Conservation (phyloP, 2,797 vertebrate genomes). For the Rhinichthys osculus region DNA sequence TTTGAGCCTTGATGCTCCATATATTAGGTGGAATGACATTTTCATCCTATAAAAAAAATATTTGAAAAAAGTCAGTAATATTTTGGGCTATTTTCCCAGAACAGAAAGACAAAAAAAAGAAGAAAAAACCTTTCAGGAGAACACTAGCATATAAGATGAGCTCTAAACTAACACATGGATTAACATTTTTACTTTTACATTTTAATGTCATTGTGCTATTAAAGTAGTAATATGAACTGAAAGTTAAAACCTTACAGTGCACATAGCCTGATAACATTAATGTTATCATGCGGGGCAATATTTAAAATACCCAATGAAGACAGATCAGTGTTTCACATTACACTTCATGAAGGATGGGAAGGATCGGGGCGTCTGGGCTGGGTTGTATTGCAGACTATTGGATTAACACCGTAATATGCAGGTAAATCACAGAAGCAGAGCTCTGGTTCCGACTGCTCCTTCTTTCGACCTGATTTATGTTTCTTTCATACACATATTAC, state of each 20-base stretch:
- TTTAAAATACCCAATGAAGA: not conserved
- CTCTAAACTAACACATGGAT: not conserved
- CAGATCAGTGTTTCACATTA: conserved; percentile 8
- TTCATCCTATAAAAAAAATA: not conserved
- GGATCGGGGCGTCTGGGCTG: not conserved
- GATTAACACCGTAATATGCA: conserved; percentile 12
- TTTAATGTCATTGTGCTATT: not conserved
- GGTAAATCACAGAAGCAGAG: conserved; percentile 31
- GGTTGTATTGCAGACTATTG: conserved; percentile 1
- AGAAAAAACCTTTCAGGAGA: not conserved
- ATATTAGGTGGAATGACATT: not conserved
- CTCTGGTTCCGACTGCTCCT: conserved; percentile 7
- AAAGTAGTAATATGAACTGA: not conserved
- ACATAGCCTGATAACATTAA: not conserved
- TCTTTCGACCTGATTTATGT: conserved; percentile 61
- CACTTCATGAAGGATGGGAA: not conserved
- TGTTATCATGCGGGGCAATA: not conserved
- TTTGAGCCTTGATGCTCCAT: not conserved
- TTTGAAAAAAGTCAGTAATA: not conserved
- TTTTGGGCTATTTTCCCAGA: not conserved
- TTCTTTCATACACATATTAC: conserved; percentile 69
- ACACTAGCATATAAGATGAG: not conserved
- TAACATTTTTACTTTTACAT: not conserved
- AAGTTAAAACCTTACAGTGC: not conserved
- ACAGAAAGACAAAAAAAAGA: not conserved